Conservation (phyloP, 2,888 invertebrate species). For the Sthenelais limicola region DNA sequence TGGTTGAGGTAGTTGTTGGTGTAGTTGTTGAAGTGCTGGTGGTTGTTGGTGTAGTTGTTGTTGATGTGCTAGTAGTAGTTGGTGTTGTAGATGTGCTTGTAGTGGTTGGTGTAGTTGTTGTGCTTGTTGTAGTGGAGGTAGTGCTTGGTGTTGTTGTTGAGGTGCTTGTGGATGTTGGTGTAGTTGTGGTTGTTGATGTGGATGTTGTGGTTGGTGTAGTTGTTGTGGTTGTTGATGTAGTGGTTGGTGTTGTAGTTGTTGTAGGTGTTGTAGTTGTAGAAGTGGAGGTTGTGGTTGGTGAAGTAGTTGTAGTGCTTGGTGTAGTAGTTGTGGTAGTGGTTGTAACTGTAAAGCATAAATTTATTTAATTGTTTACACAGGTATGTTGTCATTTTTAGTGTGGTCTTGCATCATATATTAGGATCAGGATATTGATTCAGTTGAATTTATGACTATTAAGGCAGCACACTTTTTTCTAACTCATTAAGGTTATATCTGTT, state of each 20-base stretch:
- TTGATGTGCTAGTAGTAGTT: background rate
- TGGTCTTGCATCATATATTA: too few species aligned
- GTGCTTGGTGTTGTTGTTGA: constrained; percentile 1
- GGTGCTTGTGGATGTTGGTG: background rate
- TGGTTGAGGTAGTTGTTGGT: constrained; percentile 2
- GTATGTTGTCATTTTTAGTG: too few species aligned
- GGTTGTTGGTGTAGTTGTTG: background rate
- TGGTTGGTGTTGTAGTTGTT: constrained; percentile 1
- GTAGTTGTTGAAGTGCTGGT: background rate
- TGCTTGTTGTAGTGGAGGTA: too few species aligned
- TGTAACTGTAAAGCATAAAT: background rate
- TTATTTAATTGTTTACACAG: too few species aligned
- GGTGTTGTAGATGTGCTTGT: background rate
- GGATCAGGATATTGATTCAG: too few species aligned
- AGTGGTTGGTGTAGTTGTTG: constrained; percentile 5
- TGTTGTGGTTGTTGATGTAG: background rate
- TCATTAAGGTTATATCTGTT: too few species aligned
- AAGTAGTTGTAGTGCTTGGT: background rate
- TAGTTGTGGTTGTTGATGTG: background rate
- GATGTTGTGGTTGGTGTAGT: background rate
- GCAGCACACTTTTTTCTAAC: too few species aligned
- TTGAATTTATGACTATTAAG: too few species aligned
- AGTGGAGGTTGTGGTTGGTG: background rate
- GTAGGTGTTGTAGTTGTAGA: background rate
- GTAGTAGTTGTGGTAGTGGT: constrained; percentile 14